Percentiles rank a stretch among this genome's conserved stretches.
phyloP scores from a whole-genome alignment of 2,113 vertebrate genomes.

The Alectura lathami region DNA sequence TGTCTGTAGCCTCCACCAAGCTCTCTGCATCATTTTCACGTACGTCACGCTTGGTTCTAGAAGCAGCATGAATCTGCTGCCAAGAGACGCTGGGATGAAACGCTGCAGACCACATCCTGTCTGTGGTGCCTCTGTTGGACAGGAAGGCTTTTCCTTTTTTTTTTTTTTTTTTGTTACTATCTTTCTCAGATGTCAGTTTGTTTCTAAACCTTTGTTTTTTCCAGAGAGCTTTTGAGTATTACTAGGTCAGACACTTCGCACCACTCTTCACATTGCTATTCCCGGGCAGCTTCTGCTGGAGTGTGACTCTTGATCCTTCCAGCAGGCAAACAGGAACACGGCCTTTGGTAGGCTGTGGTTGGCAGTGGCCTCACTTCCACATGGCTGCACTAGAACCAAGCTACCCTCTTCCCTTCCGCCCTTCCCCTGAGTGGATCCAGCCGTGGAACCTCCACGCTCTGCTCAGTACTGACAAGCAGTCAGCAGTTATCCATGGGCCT shows the following conservation, averaged over 20 bases:
- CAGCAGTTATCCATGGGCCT: background rate
- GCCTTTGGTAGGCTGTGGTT: background rate
- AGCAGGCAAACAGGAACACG: background rate
- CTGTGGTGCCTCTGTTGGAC: background rate
- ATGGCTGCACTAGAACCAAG: background rate
- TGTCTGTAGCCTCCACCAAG: background rate
- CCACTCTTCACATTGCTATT: background rate
- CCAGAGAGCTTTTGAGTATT: background rate
- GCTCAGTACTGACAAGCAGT: background rate
- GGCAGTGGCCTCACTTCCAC: background rate
- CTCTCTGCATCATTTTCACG: background rate
- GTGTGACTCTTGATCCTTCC: background rate
- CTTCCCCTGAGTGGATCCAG: accelerated
- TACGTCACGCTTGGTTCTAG: background rate
- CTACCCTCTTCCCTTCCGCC: background rate
- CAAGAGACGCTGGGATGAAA: background rate
- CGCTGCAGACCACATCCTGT: background rate
- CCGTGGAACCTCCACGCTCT: accelerated
- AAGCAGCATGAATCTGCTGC: background rate
- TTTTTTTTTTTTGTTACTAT: background rate
- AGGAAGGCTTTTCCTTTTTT: background rate
- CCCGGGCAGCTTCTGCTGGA: background rate
- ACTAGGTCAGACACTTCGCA: background rate
- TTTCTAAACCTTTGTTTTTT: background rate
- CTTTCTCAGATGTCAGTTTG: background rate